Conservation (phyloP, 2,888 invertebrate genomes). For the Calliphora vomitoria region DNA sequence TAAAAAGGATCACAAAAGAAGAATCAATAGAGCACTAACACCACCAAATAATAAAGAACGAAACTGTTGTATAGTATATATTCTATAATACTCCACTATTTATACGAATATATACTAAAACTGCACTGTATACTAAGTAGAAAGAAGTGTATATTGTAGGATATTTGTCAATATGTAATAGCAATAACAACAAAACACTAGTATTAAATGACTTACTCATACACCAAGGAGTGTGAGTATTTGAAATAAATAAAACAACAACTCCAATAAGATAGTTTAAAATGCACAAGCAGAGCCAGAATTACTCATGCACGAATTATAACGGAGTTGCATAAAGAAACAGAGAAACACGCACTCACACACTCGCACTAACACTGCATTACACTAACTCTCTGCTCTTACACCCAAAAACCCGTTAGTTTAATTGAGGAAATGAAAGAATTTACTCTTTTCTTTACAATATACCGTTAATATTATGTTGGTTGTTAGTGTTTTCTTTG, state of each 20-base stretch:
- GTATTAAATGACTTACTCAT: conserved; percentile 30
- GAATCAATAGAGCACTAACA: conserved; percentile 69
- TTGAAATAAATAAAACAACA: conserved; percentile 16
- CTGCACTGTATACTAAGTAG: conserved; percentile 16
- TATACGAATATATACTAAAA: neutral
- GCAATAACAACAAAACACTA: conserved; percentile 10
- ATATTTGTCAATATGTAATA: conserved; percentile 27
- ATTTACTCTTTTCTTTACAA: neutral
- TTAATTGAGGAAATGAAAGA: neutral
- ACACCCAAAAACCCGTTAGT: neutral
- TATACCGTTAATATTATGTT: conserved; percentile 23
- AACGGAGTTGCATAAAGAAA: conserved; percentile 45
- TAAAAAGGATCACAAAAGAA: conserved; percentile 63
- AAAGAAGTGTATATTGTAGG: neutral
- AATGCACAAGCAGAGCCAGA: neutral
- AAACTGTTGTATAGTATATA: neutral
- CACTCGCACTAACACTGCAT: neutral
- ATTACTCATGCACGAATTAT: conserved; percentile 48
- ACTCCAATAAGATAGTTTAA: conserved; percentile 37
- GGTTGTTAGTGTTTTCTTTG: neutral
- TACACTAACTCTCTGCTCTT: neutral
- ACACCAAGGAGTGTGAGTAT: conserved; percentile 16
- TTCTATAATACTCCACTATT: conserved; percentile 17
- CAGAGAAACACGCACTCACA: neutral
- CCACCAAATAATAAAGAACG: neutral